A percentile compares a stretch with the other conserved stretches of the same genome.
These are phyloP conservation scores for Romanomermis culicivorax DNA, from an alignment of 2,888 invertebrate species.

Conservation along the genomic window DNA sequence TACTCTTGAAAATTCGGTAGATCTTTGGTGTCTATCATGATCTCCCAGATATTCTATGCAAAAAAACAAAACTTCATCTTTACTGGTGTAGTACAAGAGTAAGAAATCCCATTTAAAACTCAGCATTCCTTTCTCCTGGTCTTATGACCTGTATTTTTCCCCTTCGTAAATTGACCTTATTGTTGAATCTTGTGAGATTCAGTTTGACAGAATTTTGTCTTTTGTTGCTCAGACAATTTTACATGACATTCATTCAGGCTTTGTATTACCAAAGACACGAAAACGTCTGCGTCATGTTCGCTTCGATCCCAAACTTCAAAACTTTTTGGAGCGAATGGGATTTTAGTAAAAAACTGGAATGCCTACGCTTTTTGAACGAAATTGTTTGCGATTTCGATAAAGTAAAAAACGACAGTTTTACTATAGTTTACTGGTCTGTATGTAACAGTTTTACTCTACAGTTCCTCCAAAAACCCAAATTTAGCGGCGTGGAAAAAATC, in stretches of 20 bases:
- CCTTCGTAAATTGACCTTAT: too few species aligned
- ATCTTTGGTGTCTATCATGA: too few species aligned
- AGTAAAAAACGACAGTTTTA: slow-evolving; percentile 36
- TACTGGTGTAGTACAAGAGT: too few species aligned
- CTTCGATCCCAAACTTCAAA: slow-evolving; percentile 89
- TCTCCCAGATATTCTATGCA: too few species aligned
- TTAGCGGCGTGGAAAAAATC: slow-evolving; percentile 86
- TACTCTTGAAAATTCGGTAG: too few species aligned
- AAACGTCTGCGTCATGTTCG: slow-evolving; percentile 89
- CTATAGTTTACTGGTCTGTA: not conserved
- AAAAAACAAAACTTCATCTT: too few species aligned
- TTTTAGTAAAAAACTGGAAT: slow-evolving; percentile 82
- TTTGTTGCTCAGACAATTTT: too few species aligned
- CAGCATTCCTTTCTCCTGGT: too few species aligned
- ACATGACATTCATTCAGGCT: slow-evolving; percentile 40
- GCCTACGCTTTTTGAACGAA: slow-evolving; percentile 73
- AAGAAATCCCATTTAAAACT: too few species aligned
- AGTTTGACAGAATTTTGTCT: too few species aligned
- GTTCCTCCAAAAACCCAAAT: slow-evolving; percentile 74
- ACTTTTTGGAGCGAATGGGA: slow-evolving; percentile 93
- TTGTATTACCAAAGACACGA: slow-evolving; percentile 81
- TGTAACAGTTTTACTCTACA: slow-evolving; percentile 29
- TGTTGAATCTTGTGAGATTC: too few species aligned
- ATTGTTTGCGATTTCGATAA: slow-evolving; percentile 96
- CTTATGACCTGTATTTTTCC: too few species aligned